These are phyloP conservation scores for Lottia gigantea DNA, from an alignment of 2,888 invertebrate species.

Conservation along the genomic window DNA sequence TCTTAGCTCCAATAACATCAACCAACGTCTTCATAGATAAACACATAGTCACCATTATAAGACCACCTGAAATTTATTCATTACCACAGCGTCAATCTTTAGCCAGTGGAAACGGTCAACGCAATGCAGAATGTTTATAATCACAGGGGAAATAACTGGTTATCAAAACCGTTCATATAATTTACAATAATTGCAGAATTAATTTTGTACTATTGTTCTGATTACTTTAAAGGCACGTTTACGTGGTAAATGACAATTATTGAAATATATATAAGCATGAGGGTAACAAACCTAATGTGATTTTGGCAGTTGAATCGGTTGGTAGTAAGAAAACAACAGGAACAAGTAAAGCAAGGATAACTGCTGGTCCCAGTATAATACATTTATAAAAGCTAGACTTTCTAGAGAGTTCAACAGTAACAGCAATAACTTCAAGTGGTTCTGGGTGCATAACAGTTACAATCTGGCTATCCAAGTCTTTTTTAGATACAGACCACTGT, in stretches of 20 bases:
- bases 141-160: no score
- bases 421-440: constrained; percentile 16
- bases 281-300: background rate
- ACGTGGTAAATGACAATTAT: no score
- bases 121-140: no score
- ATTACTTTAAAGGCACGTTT: no score
- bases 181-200: no score
- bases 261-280: no score
- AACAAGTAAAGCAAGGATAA: constrained; percentile 24
- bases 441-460: constrained; percentile 19
- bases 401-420: constrained; percentile 18
- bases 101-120: no score
- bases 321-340: constrained; percentile 28
- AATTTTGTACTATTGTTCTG: no score
- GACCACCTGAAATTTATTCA: constrained; percentile 19
- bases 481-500: constrained; percentile 7
- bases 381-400: constrained; percentile 26
- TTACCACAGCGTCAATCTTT: no score
- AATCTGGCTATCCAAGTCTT: constrained; percentile 7
- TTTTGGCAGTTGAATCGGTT: constrained; percentile 16
- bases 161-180: no score
- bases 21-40: constrained; percentile 23
- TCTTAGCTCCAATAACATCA: constrained; percentile 22
- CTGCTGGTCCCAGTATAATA: constrained; percentile 25
- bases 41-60: constrained; percentile 24